Base-by-base conservation (phyloP, 2,888 invertebrate genomes). In the Campopleginae sp. region DNA sequence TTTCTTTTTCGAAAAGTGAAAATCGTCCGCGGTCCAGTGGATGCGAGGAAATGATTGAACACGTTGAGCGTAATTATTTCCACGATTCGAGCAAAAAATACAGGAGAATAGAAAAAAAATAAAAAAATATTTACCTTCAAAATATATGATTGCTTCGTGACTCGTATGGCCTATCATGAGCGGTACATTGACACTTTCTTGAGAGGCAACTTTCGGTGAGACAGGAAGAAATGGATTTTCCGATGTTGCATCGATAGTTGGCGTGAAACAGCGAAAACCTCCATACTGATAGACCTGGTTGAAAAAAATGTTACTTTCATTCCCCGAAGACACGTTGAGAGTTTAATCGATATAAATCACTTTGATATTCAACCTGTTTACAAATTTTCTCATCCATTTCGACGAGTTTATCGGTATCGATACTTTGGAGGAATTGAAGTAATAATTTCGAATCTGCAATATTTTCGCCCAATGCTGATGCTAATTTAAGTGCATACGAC, bases 151-250 rank as follows among this genome's bases (percentile, higher is more conserved):
- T 31, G 88, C 90, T 80, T 93, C 93, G 61, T 85, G 82, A 44
- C 58, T 79, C 72, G 86, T 92, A 71, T 84, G 87, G 5, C 93
- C 93, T 14, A 92, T 7, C 2, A 93, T 79, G 3, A 84, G 86
- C 0, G 93, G 93, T 48, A 93, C 87, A 48, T 89, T 85, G n/a
- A 90, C 80, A 3, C 89, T 90, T 4, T 42, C 27, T 27, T 86
- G 61, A 4, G 75, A 77, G 6, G 88, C 85, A 48, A 75, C 38
- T 1, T 42, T 23, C 5, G 88, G 86, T 33, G 89, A 77, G 33
- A 88, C 71, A 0, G 90, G 85, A 14, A 92, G 46, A 33, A 91
- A 89, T 8, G 92, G 90, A 78, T 89, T 88, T 31, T 86, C 78
- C 0, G 91, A 90, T 84, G 87, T 88, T 12, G 38, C 27, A 71